These are phyloP conservation scores for Amblyraja radiata DNA, from an alignment of 2,797 vertebrate genomes.

Conservation along the genomic window DNA sequence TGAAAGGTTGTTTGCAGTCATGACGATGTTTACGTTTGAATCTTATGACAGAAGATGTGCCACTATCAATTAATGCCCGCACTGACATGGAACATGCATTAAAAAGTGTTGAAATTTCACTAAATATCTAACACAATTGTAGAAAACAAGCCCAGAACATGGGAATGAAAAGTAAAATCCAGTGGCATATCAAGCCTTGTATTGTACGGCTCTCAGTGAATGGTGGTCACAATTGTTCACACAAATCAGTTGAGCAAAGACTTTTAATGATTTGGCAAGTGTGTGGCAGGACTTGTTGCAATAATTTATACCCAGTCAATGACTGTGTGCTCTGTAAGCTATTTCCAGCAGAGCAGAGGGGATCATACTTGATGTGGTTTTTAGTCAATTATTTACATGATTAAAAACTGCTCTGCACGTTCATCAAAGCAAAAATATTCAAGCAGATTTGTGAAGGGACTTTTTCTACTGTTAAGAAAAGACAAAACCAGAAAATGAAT, in stretches of 20 bases:
- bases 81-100: background rate
- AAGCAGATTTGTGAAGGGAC: slow-evolving; percentile 31
- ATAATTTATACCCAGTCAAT: background rate
- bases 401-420: slow-evolving; percentile 24
- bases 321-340: background rate
- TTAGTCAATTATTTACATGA: slow-evolving; percentile 34
- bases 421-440: slow-evolving; percentile 35
- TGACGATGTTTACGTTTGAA: background rate
- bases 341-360: background rate
- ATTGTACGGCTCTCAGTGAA: too few relatives aligned
- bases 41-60: background rate
- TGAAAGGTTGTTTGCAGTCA: background rate
- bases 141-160: background rate
- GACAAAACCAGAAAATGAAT: slow-evolving; percentile 38
- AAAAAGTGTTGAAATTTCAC: background rate
- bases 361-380: slow-evolving; percentile 19
- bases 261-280: slow-evolving; percentile 2
- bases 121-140: too few relatives aligned
- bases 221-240: background rate
- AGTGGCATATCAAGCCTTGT: background rate
- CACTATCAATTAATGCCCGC: background rate
- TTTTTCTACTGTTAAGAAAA: slow-evolving; percentile 31
- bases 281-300: background rate
- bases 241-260: background rate
- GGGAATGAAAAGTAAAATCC: background rate